Evolutionary conservation across 2,888 invertebrate genomes (phyloP).

Genomic region (Cosmopolites sordidus): DNA sequence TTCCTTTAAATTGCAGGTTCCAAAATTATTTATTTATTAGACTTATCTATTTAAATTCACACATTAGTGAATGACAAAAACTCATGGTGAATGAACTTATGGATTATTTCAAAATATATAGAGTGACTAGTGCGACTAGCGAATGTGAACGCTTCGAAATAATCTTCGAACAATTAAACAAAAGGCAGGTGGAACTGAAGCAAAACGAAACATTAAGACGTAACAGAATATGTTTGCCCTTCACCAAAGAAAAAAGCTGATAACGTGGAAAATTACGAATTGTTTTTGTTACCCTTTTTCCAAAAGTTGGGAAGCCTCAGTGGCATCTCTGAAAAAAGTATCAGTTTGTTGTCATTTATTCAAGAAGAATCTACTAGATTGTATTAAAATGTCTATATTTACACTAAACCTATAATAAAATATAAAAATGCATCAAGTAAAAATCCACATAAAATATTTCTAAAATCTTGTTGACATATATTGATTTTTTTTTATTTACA

Average conservation of each 20-base stretch:
- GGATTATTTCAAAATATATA: no score
- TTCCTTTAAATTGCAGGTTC: no score
- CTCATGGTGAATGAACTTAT: no score
- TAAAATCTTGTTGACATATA: no score
- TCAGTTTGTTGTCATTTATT: neutral
- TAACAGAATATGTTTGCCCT: neutral
- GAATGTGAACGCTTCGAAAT: neutral
- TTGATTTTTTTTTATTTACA: no score
- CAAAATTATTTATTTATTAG: no score
- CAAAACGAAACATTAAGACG: neutral
- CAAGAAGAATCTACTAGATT: no score
- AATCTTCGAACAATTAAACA: slow-evolving; percentile 1
- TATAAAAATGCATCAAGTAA: neutral
- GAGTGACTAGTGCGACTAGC: no score
- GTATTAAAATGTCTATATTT: no score
- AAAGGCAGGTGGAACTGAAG: neutral
- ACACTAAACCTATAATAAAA: neutral
- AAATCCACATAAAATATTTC: no score
- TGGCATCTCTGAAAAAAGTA: slow-evolving; percentile 28
- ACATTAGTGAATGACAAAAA: no score
- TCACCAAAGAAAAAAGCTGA: slow-evolving; percentile 7
- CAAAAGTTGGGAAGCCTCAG: slow-evolving; percentile 26
- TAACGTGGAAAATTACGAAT: slow-evolving; percentile 7
- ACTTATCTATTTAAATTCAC: no score
- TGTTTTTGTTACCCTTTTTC: slow-evolving; percentile 20